A percentile compares a stretch with the other conserved stretches of the same genome.
Conservation (phyloP, 2,113 vertebrate species). For the Microcebus tavaratra region DNA sequence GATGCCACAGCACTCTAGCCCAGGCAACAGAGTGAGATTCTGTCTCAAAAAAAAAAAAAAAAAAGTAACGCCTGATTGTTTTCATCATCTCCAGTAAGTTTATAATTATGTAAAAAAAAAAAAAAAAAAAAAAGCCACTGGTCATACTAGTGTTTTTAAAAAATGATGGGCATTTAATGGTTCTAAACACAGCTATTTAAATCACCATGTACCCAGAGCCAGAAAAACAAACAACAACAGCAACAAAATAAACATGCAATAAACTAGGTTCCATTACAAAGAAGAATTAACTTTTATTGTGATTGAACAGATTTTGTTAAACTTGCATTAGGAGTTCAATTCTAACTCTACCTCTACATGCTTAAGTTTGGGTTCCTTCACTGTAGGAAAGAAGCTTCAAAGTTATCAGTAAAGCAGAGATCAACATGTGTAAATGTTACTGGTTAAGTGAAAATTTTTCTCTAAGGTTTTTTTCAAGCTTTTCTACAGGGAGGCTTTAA, state of each 20-base stretch:
- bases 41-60: too few relatives aligned
- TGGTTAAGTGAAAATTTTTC: neutral
- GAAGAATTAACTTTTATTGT: neutral
- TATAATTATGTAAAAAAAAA: conserved; percentile 15
- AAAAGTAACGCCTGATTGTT: neutral
- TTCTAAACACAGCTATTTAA: conserved; percentile 33
- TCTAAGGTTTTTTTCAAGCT: neutral
- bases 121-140: conserved; percentile 27
- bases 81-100: neutral
- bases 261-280: neutral
- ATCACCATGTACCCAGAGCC: neutral
- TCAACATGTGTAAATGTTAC: neutral
- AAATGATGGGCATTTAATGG: neutral
- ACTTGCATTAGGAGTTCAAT: neutral
- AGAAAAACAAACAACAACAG: neutral
- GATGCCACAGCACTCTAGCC: too few relatives aligned
- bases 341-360: neutral
- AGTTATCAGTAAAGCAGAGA: neutral
- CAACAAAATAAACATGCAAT: neutral
- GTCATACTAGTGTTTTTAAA: neutral
- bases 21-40: too few relatives aligned
- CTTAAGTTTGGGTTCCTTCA: neutral
- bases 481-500: neutral
- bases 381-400: neutral
- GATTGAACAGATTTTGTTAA: neutral